A percentile compares a stretch with the other conserved stretches of the same genome.
Evolutionary conservation across 2,113 vertebrate species (phyloP).

Genomic region (Eublepharis macularius): DNA sequence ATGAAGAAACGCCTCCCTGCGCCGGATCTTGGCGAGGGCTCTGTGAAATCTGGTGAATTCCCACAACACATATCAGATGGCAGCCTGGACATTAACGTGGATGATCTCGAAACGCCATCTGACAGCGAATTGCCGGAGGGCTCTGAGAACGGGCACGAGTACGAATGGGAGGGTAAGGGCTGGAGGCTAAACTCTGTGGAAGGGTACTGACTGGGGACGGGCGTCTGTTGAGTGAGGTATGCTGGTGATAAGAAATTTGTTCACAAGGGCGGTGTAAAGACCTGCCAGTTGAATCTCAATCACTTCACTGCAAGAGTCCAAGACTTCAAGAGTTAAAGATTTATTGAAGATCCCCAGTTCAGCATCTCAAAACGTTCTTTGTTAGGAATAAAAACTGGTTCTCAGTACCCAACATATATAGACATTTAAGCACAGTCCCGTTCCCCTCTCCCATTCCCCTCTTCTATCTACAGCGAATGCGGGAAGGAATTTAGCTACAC

Average conservation of each 20-base stretch:
- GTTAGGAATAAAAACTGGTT: no score
- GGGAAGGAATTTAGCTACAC: no score
- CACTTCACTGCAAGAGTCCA: no score
- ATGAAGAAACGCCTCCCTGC: constrained; percentile 81
- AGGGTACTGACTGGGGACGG: neutral
- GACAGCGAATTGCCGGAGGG: constrained; percentile 81
- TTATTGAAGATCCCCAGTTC: no score
- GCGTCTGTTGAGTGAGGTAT: neutral
- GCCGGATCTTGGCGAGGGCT: constrained; percentile 61
- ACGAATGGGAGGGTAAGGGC: constrained; percentile 84
- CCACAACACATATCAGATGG: constrained; percentile 51
- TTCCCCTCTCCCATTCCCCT: no score
- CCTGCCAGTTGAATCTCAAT: no score
- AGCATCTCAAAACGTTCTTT: no score
- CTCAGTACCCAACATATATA: no score
- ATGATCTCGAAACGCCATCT: constrained; percentile 82
- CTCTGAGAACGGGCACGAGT: constrained; percentile 70
- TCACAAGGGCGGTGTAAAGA: no score
- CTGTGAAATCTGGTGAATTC: constrained; percentile 29
- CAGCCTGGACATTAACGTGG: constrained; percentile 81
- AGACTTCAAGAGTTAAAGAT: no score
- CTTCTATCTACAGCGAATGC: no score
- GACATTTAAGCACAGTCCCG: no score
- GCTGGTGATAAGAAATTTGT: neutral
- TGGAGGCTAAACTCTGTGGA: fast-evolving